phyloP scores from a whole-genome alignment of 2,113 vertebrate genomes.

The Gavia stellata region DNA sequence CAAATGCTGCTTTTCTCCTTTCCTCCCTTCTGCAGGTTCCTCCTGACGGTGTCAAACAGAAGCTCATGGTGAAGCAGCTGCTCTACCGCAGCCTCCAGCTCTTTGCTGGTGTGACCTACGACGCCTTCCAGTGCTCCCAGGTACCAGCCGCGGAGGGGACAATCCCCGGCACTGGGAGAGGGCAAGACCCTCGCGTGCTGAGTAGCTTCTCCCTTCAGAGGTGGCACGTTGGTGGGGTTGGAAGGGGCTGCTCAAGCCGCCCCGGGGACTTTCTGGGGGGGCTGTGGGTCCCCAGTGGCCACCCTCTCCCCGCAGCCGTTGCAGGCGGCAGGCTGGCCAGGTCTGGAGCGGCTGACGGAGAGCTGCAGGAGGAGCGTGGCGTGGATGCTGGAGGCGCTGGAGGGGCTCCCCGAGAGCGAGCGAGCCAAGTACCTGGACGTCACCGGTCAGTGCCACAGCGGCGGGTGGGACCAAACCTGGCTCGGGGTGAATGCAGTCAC shows the following conservation, averaged over 20 bases:
- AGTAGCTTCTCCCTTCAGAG: not conserved
- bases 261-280: rapidly evolving
- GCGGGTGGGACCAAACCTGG: not conserved
- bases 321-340: slow-evolving; percentile 6
- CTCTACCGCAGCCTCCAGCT: slow-evolving; percentile 79
- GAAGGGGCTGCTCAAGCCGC: not conserved
- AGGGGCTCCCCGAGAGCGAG: slow-evolving; percentile 63
- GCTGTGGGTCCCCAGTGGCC: rapidly evolving
- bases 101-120: slow-evolving; percentile 69
- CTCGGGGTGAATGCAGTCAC: rapidly evolving
- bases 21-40: slow-evolving; percentile 14
- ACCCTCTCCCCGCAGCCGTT: not conserved
- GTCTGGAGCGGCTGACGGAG: not conserved
- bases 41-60: slow-evolving; percentile 27
- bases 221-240: rapidly evolving
- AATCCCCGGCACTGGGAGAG: rapidly evolving
- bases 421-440: slow-evolving; percentile 65
- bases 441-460: slow-evolving; percentile 69
- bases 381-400: slow-evolving; percentile 75
- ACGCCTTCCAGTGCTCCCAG: slow-evolving; percentile 77
- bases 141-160: slow-evolving; percentile 25
- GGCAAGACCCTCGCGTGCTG: rapidly evolving
- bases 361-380: slow-evolving; percentile 65
- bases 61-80: slow-evolving; percentile 70
- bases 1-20: rapidly evolving